Evolutionary conservation across 2,888 invertebrate species (phyloP).

Genomic region (Argyra leucocephala): DNA sequence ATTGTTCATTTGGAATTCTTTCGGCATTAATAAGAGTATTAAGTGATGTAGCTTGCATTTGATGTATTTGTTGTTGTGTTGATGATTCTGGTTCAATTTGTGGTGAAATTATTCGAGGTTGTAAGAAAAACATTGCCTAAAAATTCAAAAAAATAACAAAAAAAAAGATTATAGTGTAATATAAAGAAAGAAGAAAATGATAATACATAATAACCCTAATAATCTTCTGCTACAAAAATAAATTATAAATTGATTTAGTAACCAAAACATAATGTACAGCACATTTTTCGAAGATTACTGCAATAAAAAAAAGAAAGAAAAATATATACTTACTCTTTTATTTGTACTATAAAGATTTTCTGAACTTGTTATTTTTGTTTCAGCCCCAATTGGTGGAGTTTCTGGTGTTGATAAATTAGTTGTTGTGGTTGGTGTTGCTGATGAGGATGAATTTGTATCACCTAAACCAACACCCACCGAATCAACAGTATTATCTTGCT

Average conservation of each 20-base stretch:
- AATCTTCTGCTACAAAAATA: too few relatives aligned
- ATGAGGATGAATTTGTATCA: slow-evolving; percentile 30
- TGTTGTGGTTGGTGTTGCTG: slow-evolving; percentile 23
- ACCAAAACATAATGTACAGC: too few relatives aligned
- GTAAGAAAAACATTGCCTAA: slow-evolving; percentile 8
- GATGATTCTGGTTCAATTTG: slow-evolving; percentile 42
- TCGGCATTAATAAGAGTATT: slow-evolving; percentile 48
- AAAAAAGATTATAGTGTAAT: too few relatives aligned
- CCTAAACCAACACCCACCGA: slow-evolving; percentile 48
- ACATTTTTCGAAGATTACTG: too few relatives aligned
- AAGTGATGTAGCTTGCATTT: slow-evolving; percentile 33
- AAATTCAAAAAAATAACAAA: background rate
- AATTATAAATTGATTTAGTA: too few relatives aligned
- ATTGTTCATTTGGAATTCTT: slow-evolving; percentile 50
- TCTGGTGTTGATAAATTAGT: background rate
- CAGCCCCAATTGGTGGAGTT: slow-evolving; percentile 40
- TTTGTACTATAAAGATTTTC: slow-evolving; percentile 43
- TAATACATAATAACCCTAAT: too few relatives aligned
- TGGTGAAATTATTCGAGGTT: slow-evolving; percentile 40
- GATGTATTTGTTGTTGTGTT: slow-evolving; percentile 42
- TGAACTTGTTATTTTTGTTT: slow-evolving; percentile 39
- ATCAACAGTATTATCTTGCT: slow-evolving; percentile 66
- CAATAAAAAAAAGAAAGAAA: too few relatives aligned
- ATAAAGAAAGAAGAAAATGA: too few relatives aligned
- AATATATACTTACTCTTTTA: slow-evolving; percentile 41